These are phyloP conservation scores for Plagodis dolabraria DNA, from an alignment of 2,888 invertebrate genomes.

Conservation along the genomic window DNA sequence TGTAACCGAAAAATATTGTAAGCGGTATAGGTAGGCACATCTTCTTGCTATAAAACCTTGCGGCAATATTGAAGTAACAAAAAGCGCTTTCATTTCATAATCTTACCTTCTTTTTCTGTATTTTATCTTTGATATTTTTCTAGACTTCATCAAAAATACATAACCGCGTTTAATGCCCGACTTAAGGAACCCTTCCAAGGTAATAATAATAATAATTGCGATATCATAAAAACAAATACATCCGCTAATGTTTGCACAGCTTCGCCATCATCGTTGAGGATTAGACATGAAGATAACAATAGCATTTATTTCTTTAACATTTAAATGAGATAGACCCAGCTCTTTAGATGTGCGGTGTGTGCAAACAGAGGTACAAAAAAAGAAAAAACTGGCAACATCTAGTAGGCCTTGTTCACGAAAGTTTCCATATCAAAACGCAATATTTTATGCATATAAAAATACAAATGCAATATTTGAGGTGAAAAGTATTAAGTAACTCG, in stretches of 20 bases:
- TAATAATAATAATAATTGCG: constrained; percentile 17
- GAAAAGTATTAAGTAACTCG: too few species aligned
- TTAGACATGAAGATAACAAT: constrained; percentile 45
- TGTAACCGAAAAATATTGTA: too few species aligned
- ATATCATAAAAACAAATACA: constrained; percentile 41
- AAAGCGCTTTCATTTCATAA: not conserved
- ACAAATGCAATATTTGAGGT: too few species aligned
- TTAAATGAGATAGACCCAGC: constrained; percentile 40
- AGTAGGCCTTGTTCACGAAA: too few species aligned
- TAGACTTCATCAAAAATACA: constrained; percentile 12
- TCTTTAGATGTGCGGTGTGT: constrained; percentile 16
- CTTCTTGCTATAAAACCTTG: too few species aligned
- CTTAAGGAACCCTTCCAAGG: constrained; percentile 16
- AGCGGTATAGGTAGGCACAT: too few species aligned
- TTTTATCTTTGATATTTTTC: not conserved
- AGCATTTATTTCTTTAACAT: constrained; percentile 47
- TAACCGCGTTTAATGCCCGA: constrained; percentile 3
- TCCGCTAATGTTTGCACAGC: constrained; percentile 29
- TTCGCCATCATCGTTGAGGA: constrained; percentile 14
- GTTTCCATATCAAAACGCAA: too few species aligned
- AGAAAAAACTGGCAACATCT: not conserved
- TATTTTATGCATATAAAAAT: too few species aligned
- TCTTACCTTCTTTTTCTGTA: not conserved
- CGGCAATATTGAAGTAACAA: too few species aligned
- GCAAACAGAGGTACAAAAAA: constrained; percentile 9